Conservation (phyloP, 2,888 invertebrate genomes). For the Drosophila nr. perissopoda region DNA sequence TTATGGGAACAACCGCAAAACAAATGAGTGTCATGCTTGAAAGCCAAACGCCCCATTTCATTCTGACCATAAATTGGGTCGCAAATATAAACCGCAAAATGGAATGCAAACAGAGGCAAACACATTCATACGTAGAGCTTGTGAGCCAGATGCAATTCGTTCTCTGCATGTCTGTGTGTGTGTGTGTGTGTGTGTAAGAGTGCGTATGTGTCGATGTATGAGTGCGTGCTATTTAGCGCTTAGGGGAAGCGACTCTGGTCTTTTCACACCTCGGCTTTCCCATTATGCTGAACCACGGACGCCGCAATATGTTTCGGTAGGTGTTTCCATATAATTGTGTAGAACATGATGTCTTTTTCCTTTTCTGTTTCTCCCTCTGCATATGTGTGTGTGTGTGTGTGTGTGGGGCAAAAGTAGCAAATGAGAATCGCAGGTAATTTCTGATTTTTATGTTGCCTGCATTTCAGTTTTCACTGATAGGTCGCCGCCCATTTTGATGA, state of each 20-base stretch:
- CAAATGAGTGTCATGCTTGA: constrained; percentile 58
- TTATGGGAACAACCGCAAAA: constrained; percentile 57
- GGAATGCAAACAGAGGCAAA: constrained; percentile 37
- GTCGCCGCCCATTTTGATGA: constrained; percentile 15
- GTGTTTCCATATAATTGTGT: constrained; percentile 69
- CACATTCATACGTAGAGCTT: constrained; percentile 6
- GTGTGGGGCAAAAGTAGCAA: constrained; percentile 19
- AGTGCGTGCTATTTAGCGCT: constrained; percentile 20
- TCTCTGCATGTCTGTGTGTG: not conserved
- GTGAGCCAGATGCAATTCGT: constrained; percentile 42
- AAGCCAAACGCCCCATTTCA: constrained; percentile 30
- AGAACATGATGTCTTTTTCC: constrained; percentile 1
- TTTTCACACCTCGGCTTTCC: constrained; percentile 50
- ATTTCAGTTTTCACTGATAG: constrained; percentile 46
- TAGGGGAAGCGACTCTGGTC: constrained; percentile 14
- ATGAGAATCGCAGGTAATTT: constrained; percentile 56
- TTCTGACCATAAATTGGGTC: constrained; percentile 64
- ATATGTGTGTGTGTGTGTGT: not conserved
- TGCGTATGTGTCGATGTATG: constrained; percentile 8
- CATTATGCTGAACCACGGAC: constrained; percentile 57
- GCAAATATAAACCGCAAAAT: constrained; percentile 54
- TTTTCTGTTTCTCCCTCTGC: not conserved
- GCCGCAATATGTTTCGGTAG: constrained; percentile 67
- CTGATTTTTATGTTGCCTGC: constrained; percentile 71
- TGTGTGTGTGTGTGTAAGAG: not conserved